Evolutionary conservation across 2,888 invertebrate genomes (phyloP).

Genomic region (Agrochola litura): DNA sequence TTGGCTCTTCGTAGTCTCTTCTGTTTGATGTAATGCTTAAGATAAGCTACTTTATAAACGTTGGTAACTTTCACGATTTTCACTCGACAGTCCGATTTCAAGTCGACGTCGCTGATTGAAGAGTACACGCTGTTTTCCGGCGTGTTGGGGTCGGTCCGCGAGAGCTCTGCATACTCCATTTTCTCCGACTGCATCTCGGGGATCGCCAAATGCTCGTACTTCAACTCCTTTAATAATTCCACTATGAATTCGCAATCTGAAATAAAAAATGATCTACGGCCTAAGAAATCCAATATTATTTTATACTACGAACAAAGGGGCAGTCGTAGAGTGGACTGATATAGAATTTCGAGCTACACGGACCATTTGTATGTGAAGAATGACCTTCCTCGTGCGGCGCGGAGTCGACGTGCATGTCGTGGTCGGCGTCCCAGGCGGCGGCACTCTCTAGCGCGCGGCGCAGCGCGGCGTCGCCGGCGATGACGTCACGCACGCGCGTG

Average conservation of each 20-base stretch:
- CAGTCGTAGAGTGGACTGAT: neutral
- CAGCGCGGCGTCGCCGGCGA: slow-evolving; percentile 76
- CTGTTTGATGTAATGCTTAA: slow-evolving; percentile 85
- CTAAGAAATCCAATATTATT: slow-evolving; percentile 35
- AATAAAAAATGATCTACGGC: slow-evolving; percentile 60
- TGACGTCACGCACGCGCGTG: slow-evolving; percentile 77
- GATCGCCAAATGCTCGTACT: slow-evolving; percentile 71
- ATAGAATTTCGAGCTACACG: neutral
- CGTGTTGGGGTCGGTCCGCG: slow-evolving; percentile 64
- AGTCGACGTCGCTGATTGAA: slow-evolving; percentile 75
- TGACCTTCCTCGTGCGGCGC: slow-evolving; percentile 74
- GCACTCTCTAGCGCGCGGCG: slow-evolving; percentile 68
- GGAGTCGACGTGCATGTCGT: slow-evolving; percentile 63
- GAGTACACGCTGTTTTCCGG: slow-evolving; percentile 78
- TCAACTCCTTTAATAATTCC: slow-evolving; percentile 80
- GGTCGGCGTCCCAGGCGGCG: slow-evolving; percentile 66
- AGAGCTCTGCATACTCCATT: slow-evolving; percentile 71
- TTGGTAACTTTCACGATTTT: slow-evolving; percentile 87
- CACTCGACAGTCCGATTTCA: slow-evolving; percentile 79
- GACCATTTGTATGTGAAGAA: slow-evolving; percentile 13
- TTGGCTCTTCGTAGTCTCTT: slow-evolving; percentile 81
- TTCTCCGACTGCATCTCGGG: slow-evolving; percentile 71
- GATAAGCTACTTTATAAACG: slow-evolving; percentile 85
- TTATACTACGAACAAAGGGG: slow-evolving; percentile 5
- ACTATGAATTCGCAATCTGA: slow-evolving; percentile 79